These are phyloP conservation scores for Pachyuromys duprasi DNA, from an alignment of 2,797 vertebrate species.

Conservation along the genomic window DNA sequence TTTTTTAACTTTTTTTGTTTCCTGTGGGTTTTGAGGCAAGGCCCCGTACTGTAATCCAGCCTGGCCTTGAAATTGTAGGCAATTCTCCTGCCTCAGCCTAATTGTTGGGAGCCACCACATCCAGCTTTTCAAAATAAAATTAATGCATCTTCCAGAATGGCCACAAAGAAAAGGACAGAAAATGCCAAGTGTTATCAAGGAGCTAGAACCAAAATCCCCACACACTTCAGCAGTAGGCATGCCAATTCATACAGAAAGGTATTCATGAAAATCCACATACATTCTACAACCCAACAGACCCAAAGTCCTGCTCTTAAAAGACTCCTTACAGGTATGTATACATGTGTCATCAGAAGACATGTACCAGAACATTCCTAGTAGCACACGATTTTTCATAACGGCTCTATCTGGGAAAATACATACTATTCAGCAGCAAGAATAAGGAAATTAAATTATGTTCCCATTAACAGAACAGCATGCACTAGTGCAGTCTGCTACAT, in stretches of 20 bases:
- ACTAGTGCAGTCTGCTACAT: background rate
- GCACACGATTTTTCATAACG: background rate
- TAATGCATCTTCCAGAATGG: background rate
- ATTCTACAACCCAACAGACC: background rate
- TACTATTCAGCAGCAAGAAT: constrained; percentile 17
- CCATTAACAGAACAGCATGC: background rate
- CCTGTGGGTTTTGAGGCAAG: background rate
- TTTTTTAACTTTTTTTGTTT: background rate
- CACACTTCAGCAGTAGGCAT: background rate
- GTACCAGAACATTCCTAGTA: background rate
- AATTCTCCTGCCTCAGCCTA: background rate
- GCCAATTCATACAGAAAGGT: background rate
- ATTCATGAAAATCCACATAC: constrained; percentile 5
- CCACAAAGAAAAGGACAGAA: constrained; percentile 24
- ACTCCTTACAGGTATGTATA: background rate
- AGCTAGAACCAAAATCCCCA: background rate
- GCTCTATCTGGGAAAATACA: background rate
- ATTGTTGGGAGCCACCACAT: background rate
- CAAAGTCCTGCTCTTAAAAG: constrained; percentile 5
- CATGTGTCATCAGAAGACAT: background rate
- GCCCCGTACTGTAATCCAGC: too few relatives aligned
- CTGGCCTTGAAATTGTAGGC: background rate
- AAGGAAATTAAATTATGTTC: background rate
- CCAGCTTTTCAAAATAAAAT: background rate
- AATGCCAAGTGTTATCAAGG: background rate